Conservation (phyloP, 2,888 invertebrate species). For the Autographa pulchrina region DNA sequence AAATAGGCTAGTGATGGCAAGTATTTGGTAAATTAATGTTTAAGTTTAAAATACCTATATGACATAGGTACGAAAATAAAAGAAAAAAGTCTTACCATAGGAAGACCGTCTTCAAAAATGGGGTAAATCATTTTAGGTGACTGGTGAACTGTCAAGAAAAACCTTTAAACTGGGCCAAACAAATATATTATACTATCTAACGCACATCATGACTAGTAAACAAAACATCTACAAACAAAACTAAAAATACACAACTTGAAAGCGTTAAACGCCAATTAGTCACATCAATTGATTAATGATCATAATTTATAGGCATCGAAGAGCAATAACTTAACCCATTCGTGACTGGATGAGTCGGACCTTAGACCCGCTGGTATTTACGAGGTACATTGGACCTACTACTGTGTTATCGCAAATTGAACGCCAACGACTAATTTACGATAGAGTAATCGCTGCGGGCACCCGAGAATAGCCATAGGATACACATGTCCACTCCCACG, state of each 20-base stretch:
- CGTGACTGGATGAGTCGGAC: constrained; percentile 58
- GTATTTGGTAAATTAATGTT: neutral
- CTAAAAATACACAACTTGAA: constrained; percentile 20
- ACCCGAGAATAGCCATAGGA: constrained; percentile 35
- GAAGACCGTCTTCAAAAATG: too few relatives aligned
- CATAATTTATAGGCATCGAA: constrained; percentile 50
- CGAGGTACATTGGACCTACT: constrained; percentile 65
- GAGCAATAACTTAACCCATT: constrained; percentile 50
- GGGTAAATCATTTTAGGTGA: too few relatives aligned
- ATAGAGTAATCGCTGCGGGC: constrained; percentile 63
- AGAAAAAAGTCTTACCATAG: too few relatives aligned
- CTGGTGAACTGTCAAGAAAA: neutral
- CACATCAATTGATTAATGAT: constrained; percentile 54
- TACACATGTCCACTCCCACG: constrained; percentile 57
- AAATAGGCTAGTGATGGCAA: neutral
- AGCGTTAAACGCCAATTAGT: constrained; percentile 52
- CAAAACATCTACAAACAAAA: constrained; percentile 25
- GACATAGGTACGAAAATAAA: too few relatives aligned
- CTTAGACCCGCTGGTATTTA: constrained; percentile 62
- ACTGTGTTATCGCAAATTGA: constrained; percentile 73
- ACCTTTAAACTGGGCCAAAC: constrained; percentile 10
- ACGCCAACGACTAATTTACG: constrained; percentile 70
- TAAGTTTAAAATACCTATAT: too few relatives aligned
- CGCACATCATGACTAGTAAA: constrained; percentile 27
- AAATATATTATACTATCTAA: constrained; percentile 20